Evolutionary conservation across 2,113 vertebrate genomes (phyloP), one percentile per base, ranked within the genome.

Genomic region (Malurus cyaneus): DNA sequence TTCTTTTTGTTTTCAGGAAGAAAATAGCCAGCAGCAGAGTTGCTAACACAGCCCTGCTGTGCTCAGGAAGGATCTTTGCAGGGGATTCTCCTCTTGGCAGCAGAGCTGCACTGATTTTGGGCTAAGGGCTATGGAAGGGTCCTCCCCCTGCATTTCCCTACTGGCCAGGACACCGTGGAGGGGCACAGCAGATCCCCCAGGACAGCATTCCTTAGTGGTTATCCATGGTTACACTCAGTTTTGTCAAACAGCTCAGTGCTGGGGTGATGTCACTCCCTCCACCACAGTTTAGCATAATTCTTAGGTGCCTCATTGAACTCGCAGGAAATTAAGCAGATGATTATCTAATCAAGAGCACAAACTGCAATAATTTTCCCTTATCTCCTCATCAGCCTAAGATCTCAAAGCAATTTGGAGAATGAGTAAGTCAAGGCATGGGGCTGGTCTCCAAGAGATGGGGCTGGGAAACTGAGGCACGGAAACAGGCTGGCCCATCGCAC

Each of bases 311-410:
- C 93, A 89, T 70, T 94, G 96, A 96, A 91, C 93, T 95, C 93
- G 77, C 95, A 96, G 95, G 95, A 96, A 97, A 93, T 96, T 94
- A 97, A 96, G 92, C 78, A 94, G 95, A 96, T 97, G 81, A 97
- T 94, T 95, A 96, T 96, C 94, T 96, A 95, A 96, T 96, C 95
- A 96, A 92, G 77, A 92, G 64, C 77, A 83, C 80, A 91, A 96
- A 94, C 92, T 95, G 81, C 93, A 96, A 97, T 94, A 91, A 96
- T 95, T 97, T 95, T 82, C 62, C 85, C 94, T 95, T 97, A 96
- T 96, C 94, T 92, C 39, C 81, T 89, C 67, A 89, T 96, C 96
- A 92, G 71, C 87, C 54, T 82, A 82, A 64, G 50, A 92, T 95
- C 89, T 85, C 78, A 77, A 86, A 89, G 89, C 87, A 93, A 92